Percentiles rank a stretch among this genome's conserved stretches.
These are phyloP conservation scores for Apotomis capreana DNA, from an alignment of 2,888 invertebrate genomes.

Conservation along the genomic window DNA sequence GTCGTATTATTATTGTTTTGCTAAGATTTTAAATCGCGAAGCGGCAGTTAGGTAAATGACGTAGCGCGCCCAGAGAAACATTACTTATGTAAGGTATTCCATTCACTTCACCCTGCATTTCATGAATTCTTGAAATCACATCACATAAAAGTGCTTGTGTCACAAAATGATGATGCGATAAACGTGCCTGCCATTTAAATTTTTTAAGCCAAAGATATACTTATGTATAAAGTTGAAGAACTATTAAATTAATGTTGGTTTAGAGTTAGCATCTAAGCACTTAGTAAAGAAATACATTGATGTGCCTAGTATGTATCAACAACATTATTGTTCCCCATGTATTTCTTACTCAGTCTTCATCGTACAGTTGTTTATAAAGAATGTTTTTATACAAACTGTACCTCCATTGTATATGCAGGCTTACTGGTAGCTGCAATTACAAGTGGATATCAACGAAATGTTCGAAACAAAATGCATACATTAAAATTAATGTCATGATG, in stretches of 20 bases:
- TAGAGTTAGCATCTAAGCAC: constrained; percentile 23
- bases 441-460: background rate
- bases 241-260: constrained; percentile 27
- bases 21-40: too few species aligned
- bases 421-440: background rate
- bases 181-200: constrained; percentile 36
- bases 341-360: constrained; percentile 9
- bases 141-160: constrained; percentile 8
- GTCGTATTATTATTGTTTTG: too few species aligned
- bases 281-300: constrained; percentile 26
- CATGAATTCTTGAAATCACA: background rate
- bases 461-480: background rate
- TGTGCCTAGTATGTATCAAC: constrained; percentile 35
- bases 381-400: constrained; percentile 6
- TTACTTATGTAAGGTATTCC: background rate
- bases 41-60: too few species aligned
- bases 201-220: constrained; percentile 34
- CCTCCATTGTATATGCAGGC: too few species aligned
- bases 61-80: background rate
- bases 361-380: background rate
- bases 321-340: constrained; percentile 4
- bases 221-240: constrained; percentile 22
- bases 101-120: background rate
- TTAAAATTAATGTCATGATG: background rate
- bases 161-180: constrained; percentile 20